Conservation (phyloP, 2,113 vertebrate genomes). For the Labrus mixtus region DNA sequence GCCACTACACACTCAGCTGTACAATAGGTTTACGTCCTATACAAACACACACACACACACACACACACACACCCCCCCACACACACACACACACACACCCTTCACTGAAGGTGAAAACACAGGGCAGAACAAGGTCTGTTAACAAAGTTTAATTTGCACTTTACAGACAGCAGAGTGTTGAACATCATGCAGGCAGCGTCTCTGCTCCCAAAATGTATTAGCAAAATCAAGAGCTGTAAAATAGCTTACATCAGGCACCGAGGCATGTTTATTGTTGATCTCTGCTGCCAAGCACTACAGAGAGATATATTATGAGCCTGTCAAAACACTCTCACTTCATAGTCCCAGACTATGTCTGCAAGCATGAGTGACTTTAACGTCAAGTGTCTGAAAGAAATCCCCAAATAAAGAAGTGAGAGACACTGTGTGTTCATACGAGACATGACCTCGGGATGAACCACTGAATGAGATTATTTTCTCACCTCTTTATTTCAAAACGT, state of each 20-base stretch:
- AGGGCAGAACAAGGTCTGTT: conserved; percentile 26
- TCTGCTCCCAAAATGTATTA: conserved; percentile 46
- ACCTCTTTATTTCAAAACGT: too few species aligned
- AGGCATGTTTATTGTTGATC: conserved; percentile 64
- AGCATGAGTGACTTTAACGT: conserved; percentile 58
- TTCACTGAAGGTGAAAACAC: conserved; percentile 20
- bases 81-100: neutral
- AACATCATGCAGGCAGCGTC: conserved; percentile 14
- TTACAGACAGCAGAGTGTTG: conserved; percentile 14
- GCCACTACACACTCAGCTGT: neutral
- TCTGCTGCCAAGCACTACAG: conserved; percentile 38
- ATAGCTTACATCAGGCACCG: conserved; percentile 53
- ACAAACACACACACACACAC: too few species aligned
- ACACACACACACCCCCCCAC: neutral
- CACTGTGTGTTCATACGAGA: conserved; percentile 55
- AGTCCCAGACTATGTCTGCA: conserved; percentile 41
- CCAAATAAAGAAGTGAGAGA: conserved; percentile 38
- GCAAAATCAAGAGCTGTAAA: conserved; percentile 57
- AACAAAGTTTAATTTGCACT: conserved; percentile 29
- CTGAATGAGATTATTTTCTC: neutral
- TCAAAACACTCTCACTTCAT: conserved; percentile 48
- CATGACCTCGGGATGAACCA: conserved; percentile 49
- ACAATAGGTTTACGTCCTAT: neutral
- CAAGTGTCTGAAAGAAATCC: conserved; percentile 37
- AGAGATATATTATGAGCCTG: conserved; percentile 60